Evolutionary conservation across 2,888 invertebrate species (phyloP).

Genomic region (Polydrusus cervinus): DNA sequence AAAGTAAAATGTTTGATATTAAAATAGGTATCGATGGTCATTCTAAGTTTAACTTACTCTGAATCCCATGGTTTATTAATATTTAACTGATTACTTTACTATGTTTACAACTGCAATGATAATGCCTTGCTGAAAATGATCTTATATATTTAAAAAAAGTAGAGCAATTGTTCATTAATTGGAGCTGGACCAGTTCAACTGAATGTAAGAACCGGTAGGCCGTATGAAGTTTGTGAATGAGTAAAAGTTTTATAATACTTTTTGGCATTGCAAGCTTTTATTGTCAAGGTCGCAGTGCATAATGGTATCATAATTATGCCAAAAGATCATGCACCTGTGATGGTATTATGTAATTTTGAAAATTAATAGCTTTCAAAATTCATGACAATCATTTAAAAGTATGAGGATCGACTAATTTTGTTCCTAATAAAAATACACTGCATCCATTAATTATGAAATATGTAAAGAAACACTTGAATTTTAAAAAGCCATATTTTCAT

Average conservation of each 20-base stretch:
- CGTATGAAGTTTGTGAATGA: conserved; percentile 34
- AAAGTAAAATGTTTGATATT: too few species aligned
- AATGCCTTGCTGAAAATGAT: conserved; percentile 19
- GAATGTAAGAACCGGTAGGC: conserved; percentile 40
- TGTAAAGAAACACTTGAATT: too few species aligned
- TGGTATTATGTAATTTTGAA: conserved; percentile 5
- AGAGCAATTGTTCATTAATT: conserved; percentile 34
- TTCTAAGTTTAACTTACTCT: conserved; percentile 26
- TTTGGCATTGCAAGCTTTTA: conserved; percentile 26
- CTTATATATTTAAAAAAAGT: conserved; percentile 47
- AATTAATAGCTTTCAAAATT: neutral
- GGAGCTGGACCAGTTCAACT: conserved; percentile 22
- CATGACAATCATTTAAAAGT: too few species aligned
- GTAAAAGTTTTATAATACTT: conserved; percentile 19
- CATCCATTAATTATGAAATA: too few species aligned
- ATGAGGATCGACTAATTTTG: too few species aligned
- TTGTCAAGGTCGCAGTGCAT: conserved; percentile 37
- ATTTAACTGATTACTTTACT: conserved; percentile 22
- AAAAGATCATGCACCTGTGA: neutral
- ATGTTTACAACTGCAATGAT: conserved; percentile 36
- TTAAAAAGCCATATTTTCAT: too few species aligned
- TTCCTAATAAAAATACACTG: too few species aligned
- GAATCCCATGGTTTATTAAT: conserved; percentile 26
- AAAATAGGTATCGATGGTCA: too few species aligned
- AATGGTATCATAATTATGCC: neutral